A percentile compares a stretch with the other conserved stretches of the same genome.
phyloP scores from a whole-genome alignment of 2,797 vertebrate species.

The Chelonia mydas region DNA sequence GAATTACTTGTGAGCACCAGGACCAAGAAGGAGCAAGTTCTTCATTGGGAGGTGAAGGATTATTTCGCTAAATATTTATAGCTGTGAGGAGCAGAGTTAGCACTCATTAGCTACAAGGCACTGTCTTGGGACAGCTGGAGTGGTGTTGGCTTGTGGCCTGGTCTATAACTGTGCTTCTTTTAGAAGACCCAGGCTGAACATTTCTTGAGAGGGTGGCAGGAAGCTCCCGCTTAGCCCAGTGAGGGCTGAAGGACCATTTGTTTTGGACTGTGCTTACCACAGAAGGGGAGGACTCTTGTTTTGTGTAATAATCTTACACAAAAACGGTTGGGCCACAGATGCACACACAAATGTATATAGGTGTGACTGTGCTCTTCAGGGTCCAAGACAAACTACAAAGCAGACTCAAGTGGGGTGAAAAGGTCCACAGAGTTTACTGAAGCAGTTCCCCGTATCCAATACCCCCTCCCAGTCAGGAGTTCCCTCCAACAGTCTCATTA shows the following conservation, averaged over 20 bases:
- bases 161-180: background rate
- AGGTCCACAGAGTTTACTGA: background rate
- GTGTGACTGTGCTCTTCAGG: background rate
- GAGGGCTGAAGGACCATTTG: background rate
- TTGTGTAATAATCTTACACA: background rate
- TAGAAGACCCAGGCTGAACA: background rate
- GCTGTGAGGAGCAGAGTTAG: background rate
- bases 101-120: background rate
- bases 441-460: background rate
- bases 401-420: background rate
- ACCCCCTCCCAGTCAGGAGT: background rate
- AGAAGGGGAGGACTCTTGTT: background rate
- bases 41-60: background rate
- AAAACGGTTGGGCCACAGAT: background rate
- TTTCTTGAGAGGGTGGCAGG: background rate
- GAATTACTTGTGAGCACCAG: background rate
- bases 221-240: background rate
- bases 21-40: background rate
- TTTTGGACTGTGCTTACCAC: background rate
- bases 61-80: background rate
- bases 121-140: background rate
- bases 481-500: background rate
- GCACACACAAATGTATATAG: background rate
- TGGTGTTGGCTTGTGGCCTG: background rate
- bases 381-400: background rate